Evolutionary conservation across 1,140 invertebrate species (phyloP), one percentile per base, ranked within the genome.

Genomic region (Scaptomyza hsui): DNA sequence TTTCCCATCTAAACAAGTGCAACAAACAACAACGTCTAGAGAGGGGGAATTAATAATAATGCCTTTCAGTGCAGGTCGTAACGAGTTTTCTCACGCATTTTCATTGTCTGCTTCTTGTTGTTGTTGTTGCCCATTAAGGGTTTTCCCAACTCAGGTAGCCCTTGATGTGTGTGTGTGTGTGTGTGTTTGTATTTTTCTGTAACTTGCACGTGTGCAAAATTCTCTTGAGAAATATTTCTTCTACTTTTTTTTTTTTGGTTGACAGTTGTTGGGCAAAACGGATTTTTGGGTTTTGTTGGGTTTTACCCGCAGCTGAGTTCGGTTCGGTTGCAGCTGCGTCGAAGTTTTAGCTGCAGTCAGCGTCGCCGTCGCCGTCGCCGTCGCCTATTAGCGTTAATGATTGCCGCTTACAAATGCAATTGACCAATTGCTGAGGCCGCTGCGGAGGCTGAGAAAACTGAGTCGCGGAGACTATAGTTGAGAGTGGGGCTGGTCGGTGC

Each of bases 1-100:
- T 78, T 88, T 88, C 82, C 75, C 82, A 88, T 82, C 82, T 72
- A 88, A 88, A 88, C 82, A 88, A 88, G 82, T 88, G 82, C 82
- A 88, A 71, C 78, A 71, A 73, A 42, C 45, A 56, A 60, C 62
- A 60, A 42, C 39, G 29, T 6, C 21, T 12, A 42, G 62, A 29
- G 26, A 10, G 26, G 6, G 69, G 56, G 16, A 63, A 63, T 26
- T 26, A 26, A 26, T 26, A 26, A 86, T 74, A 77, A 70, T 73
- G 61, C 72, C 61, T 18, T 21, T 21, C 56, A 16, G 56, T 57
- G 35, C 67, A 65, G 18, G 21, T 55, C 76, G 60, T 37, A 69
- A 71, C 63, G 74, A 81, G 65, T 88, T 88, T 88, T 88, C 82
- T 88, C 82, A 88, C 82, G 80, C 80, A 80, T 45, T 71, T 48